A percentile compares a stretch with the other conserved stretches of the same genome.
phyloP scores from a whole-genome alignment of 2,797 vertebrate species.

The Falco biarmicus region DNA sequence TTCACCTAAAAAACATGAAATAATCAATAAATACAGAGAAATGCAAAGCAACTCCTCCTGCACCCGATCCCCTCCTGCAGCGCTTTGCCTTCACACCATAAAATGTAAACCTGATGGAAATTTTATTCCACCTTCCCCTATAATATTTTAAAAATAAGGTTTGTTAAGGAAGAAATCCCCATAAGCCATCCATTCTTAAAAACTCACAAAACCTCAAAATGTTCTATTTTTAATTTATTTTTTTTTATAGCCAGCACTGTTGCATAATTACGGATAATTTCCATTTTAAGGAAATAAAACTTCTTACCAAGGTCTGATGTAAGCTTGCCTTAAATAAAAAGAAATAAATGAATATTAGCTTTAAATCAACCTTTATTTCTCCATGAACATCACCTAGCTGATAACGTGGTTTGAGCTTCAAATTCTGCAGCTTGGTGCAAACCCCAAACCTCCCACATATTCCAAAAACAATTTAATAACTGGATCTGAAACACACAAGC shows the following conservation, averaged over 20 bases:
- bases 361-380: background rate
- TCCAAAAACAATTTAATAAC: no score
- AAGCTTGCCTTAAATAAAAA: background rate
- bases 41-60: background rate
- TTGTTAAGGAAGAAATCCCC: background rate
- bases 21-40: accelerated
- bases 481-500: accelerated
- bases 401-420: background rate
- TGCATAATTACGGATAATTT: background rate
- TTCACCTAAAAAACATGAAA: background rate
- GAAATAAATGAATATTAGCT: background rate
- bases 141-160: no score
- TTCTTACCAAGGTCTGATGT: background rate
- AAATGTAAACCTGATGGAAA: no score
- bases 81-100: background rate
- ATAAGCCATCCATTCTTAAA: background rate
- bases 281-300: background rate
- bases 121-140: background rate
- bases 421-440: background rate
- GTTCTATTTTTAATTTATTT: background rate
- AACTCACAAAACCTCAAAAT: background rate
- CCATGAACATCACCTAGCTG: background rate
- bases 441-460: background rate
- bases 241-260: background rate
- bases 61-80: background rate